Base-by-base conservation (phyloP, 37 sponge, comb jelly and placozoan genomes). In the Haliclona indistincta region DNA sequence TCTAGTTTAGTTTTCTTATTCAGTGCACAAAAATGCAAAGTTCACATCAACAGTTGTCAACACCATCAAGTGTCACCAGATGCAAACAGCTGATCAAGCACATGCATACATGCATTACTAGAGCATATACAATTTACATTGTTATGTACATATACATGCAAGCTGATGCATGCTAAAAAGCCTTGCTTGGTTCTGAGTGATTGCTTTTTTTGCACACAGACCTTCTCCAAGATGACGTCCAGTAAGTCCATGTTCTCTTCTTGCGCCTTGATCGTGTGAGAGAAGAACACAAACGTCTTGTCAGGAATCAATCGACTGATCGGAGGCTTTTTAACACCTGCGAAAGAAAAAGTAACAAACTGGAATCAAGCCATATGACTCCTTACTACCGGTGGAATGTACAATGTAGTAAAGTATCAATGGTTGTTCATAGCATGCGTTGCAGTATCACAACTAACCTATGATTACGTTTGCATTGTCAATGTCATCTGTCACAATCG, bases 251-350 rank as follows among this genome's bases (percentile, higher is more conserved):
- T 95, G 64, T 92, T 93, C 22, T 84, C 94, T 51, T 84, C 68
- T 80, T 98, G 99, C 10, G 91, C 99, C 44, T 98, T 98, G 71
- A 95, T 94, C 39, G 99, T 98, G 87, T 98, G 99, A 1, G 99
- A 98, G 79, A 98, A 98, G 84, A 98, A 82, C 36, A 84, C 82
- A 62, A 90, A 95, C 38, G 92, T 97, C 71, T 91, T 94, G 70
- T 87, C 74, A 0, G 91, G 80, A 1, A 94, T 73, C 17, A 97
- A 65, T 28, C 56, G 35, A 0, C 94, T 86, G 0, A 90, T 23
- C 29, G 92, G 86, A 26, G 77, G 40, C 34, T 74, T 67, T 58
- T 97, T 94, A 36, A 91, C 89, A 40, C 91, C 85, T 82, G 64
- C 0, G 23, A 23, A 47, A 2, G 43, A 37, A 26, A n/a, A n/a